A percentile compares a stretch with the other conserved stretches of the same genome.
phyloP scores from a whole-genome alignment of 2,797 vertebrate genomes.

The Phalanger gymnotis region DNA sequence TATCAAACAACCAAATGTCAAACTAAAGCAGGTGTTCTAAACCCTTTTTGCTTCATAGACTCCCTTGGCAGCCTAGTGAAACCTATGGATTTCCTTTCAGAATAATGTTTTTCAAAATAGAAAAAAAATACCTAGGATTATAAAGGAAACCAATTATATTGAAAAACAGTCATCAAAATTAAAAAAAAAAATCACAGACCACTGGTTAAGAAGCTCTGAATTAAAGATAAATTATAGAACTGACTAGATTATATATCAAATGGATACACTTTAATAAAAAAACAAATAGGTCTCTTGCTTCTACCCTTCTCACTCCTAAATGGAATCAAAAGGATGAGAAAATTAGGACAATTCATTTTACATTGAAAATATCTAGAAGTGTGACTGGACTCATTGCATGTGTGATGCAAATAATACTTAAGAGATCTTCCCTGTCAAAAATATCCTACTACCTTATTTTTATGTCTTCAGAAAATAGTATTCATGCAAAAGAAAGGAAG shows the following conservation, averaged over 20 bases:
- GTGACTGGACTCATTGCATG: too few species aligned
- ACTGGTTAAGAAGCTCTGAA: neutral
- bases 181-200: neutral
- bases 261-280: neutral
- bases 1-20: conserved; percentile 32
- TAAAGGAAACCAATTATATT: neutral
- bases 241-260: neutral
- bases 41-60: neutral
- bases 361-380: too few species aligned
- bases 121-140: neutral
- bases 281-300: too few species aligned
- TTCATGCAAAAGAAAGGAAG: neutral
- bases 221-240: neutral
- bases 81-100: neutral
- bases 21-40: neutral
- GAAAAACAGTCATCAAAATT: neutral
- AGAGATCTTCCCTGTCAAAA: neutral
- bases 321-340: too few species aligned
- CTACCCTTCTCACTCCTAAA: too few species aligned
- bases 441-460: neutral
- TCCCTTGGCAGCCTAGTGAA: neutral
- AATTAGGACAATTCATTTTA: too few species aligned
- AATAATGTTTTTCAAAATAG: neutral
- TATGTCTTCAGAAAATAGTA: neutral
- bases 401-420: too few species aligned